These are phyloP conservation scores for Cordilura impudica DNA, from an alignment of 2,888 invertebrate genomes.

Conservation along the genomic window DNA sequence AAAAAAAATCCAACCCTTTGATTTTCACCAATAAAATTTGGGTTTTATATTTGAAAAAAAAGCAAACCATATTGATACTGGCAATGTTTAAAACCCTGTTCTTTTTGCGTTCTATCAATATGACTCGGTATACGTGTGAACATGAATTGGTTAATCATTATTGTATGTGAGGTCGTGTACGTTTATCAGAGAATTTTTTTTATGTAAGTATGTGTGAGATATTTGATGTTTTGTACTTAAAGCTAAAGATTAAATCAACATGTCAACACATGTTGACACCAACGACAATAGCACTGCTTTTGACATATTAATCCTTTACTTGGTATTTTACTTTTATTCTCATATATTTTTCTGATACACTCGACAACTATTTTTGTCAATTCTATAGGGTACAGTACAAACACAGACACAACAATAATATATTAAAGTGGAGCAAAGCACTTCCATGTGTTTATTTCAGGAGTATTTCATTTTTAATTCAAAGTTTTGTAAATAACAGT, in stretches of 20 bases:
- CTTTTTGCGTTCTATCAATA: constrained; percentile 15
- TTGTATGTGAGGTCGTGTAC: too few relatives aligned
- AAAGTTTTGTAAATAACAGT: too few relatives aligned
- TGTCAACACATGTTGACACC: constrained; percentile 47
- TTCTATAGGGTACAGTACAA: too few relatives aligned
- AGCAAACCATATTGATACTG: not conserved
- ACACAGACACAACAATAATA: too few relatives aligned
- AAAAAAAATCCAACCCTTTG: too few relatives aligned
- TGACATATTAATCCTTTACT: constrained; percentile 54
- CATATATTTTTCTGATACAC: not conserved
- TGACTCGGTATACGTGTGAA: not conserved
- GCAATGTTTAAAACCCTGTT: not conserved
- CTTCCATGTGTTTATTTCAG: too few relatives aligned
- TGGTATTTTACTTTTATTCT: constrained; percentile 24
- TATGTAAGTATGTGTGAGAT: not conserved
- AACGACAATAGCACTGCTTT: constrained; percentile 39
- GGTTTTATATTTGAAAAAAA: too few relatives aligned
- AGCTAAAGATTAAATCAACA: constrained; percentile 53
- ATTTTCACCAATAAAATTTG: too few relatives aligned
- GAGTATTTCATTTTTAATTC: too few relatives aligned
- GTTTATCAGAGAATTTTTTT: too few relatives aligned
- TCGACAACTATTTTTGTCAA: too few relatives aligned
- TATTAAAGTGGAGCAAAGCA: too few relatives aligned
- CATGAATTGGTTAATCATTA: constrained; percentile 1
- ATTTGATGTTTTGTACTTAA: constrained; percentile 9